Evolutionary conservation across 2,797 vertebrate genomes (phyloP).

Genomic region (Pipistrellus nathusii): DNA sequence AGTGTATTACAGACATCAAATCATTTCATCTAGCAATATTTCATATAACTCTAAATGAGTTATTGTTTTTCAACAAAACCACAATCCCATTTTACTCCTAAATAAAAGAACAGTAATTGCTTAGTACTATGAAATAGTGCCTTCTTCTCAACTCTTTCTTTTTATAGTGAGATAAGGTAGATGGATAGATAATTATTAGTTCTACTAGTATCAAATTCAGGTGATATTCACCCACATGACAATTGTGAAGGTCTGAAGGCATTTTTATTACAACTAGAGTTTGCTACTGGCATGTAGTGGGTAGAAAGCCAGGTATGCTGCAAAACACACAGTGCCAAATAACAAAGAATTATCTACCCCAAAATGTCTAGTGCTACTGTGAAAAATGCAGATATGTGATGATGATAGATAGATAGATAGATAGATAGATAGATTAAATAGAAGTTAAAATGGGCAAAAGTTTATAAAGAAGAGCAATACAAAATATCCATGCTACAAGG

Average conservation of each 20-base stretch:
- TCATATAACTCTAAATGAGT: background rate
- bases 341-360: background rate
- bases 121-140: constrained; percentile 33
- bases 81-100: background rate
- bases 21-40: background rate
- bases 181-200: background rate
- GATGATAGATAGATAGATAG: background rate
- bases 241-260: background rate
- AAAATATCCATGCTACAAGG: background rate
- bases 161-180: background rate
- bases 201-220: background rate
- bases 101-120: background rate
- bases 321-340: background rate
- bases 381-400: background rate
- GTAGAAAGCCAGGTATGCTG: background rate
- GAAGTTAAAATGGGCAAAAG: background rate
- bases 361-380: background rate
- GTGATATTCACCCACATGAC: background rate
- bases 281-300: background rate
- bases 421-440: background rate
- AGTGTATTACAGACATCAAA: background rate
- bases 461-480: background rate
- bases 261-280: background rate
- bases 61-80: constrained; percentile 39
- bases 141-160: constrained; percentile 20